Evolutionary conservation across 2,113 vertebrate genomes (phyloP).

Genomic region (Proteles cristata): DNA sequence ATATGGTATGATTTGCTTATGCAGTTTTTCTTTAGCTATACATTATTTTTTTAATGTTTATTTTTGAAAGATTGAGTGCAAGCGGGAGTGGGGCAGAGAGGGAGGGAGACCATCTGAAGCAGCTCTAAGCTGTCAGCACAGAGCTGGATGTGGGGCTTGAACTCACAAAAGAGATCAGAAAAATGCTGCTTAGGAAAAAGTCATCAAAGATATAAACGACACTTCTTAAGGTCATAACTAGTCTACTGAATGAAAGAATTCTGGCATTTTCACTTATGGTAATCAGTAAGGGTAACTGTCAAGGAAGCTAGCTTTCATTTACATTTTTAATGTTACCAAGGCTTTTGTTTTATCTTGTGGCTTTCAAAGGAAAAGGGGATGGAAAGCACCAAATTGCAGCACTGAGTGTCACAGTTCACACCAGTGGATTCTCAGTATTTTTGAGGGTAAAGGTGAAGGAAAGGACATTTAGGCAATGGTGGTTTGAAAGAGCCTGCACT

Average conservation of each 20-base stretch:
- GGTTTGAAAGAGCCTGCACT: not conserved
- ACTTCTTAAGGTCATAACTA: not conserved
- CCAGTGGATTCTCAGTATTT: not conserved
- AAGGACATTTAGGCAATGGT: not conserved
- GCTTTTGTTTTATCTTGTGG: not conserved
- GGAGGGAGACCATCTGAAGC: no score
- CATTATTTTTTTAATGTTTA: not conserved
- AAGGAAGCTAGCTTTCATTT: not conserved
- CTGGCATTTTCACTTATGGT: not conserved
- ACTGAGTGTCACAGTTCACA: not conserved
- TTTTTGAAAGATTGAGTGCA: no score
- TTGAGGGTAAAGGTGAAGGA: not conserved
- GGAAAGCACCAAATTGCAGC: not conserved
- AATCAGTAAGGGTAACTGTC: not conserved
- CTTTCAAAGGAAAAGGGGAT: not conserved
- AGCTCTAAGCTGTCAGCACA: no score
- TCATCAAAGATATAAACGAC: not conserved
- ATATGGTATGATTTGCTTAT: conserved; percentile 83
- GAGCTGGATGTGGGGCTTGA: no score
- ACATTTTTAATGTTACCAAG: not conserved
- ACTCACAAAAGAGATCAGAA: no score
- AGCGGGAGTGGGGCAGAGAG: no score
- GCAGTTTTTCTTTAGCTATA: conserved; percentile 67
- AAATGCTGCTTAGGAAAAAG: not conserved
- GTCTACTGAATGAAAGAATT: not conserved